These are phyloP conservation scores for Nebria ingens DNA, from an alignment of 1,140 invertebrate genomes.

Conservation along the genomic window DNA sequence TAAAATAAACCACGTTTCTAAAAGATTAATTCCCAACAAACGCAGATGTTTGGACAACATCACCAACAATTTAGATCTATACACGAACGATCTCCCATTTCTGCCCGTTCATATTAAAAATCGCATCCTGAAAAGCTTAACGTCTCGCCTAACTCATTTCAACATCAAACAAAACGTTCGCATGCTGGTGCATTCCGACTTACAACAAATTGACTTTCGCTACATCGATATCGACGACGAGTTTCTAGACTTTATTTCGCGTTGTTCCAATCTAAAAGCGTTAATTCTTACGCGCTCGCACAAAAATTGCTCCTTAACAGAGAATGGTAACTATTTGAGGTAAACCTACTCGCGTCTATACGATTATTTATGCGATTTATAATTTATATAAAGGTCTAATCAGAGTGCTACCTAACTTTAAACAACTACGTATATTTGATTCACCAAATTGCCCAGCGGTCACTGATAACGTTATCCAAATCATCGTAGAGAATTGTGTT, in stretches of 20 bases:
- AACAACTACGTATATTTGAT: constrained; percentile 9
- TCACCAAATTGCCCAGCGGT: constrained; percentile 15
- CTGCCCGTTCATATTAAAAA: background rate
- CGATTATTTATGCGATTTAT: too few relatives aligned
- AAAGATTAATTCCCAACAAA: too few relatives aligned
- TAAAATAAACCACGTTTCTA: too few relatives aligned
- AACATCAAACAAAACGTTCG: background rate
- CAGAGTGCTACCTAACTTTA: constrained; percentile 2
- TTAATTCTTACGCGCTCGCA: background rate
- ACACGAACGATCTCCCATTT: constrained; percentile 11
- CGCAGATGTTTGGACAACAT: constrained; percentile 15
- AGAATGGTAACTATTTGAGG: too few relatives aligned
- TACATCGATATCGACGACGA: background rate
- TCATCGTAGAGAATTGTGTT: constrained; percentile 13
- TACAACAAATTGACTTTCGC: background rate
- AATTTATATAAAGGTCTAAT: background rate
- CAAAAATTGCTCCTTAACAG: too few relatives aligned
- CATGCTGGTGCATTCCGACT: background rate
- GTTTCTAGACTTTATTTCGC: background rate
- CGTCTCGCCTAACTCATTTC: background rate
- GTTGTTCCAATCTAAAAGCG: background rate
- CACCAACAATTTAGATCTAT: constrained; percentile 13
- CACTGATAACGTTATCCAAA: constrained; percentile 16
- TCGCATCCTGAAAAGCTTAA: background rate
- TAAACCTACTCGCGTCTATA: too few relatives aligned